A percentile compares a stretch with the other conserved stretches of the same genome.
Evolutionary conservation across 2,888 invertebrate genomes (phyloP).

Genomic region (Belgica antarctica): DNA sequence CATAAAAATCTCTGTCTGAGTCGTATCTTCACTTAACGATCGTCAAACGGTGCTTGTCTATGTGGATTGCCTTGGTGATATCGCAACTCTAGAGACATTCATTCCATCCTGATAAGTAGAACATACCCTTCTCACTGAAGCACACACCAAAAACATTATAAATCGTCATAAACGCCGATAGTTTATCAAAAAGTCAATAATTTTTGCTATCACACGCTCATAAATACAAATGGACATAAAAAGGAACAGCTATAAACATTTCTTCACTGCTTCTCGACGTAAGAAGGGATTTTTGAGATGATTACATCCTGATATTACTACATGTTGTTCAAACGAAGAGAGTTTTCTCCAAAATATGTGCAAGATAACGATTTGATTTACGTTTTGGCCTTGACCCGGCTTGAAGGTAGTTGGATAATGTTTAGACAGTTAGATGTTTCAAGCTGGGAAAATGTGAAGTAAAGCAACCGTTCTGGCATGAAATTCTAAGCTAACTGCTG

Average conservation of each 20-base stretch:
- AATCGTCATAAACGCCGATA: constrained; percentile 34
- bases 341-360: constrained; percentile 18
- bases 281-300: constrained; percentile 16
- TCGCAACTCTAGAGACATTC: neutral
- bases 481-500: no score
- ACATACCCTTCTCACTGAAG: constrained; percentile 33
- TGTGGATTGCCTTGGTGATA: no score
- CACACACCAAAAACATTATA: constrained; percentile 28
- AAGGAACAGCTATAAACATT: constrained; percentile 33
- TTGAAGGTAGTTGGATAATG: no score
- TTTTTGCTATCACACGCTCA: constrained; percentile 39
- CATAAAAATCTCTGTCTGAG: constrained; percentile 19
- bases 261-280: constrained; percentile 12
- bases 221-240: constrained; percentile 36
- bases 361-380: constrained; percentile 42
- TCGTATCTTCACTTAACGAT: neutral
- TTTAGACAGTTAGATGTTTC: no score
- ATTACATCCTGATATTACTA: neutral
- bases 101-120: constrained; percentile 6
- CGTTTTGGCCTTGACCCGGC: no score
- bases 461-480: no score
- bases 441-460: no score
- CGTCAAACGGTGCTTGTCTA: neutral
- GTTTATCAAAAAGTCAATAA: constrained; percentile 43
- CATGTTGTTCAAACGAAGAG: neutral